Evolutionary conservation across 2,797 vertebrate species (phyloP), one percentile per base, ranked within the genome.

Genomic region (Lycodopsis pacificus): DNA sequence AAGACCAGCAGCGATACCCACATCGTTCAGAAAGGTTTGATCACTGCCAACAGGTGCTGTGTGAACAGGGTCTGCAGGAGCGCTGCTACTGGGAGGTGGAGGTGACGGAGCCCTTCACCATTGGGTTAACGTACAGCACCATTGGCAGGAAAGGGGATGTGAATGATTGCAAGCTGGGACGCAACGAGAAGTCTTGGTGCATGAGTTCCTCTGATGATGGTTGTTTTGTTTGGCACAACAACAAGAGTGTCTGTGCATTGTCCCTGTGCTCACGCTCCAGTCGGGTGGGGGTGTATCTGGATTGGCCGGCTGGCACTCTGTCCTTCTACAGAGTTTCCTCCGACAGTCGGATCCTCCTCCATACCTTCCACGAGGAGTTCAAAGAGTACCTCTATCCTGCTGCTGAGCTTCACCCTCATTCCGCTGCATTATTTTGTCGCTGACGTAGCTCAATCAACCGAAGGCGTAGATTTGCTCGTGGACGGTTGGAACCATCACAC

Each of bases 71-170:
- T 57, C 65, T 89, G 4, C 3, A 14, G 10, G 54, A 7, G 8
- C 72, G 87, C 65, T 73, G 44, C 63, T 91, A 91, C 91, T 86
- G 71, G 62, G 88, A 90, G 83, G 4, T 83, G 0, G 76, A 86
- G 0, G 32, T 61, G 0, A 2, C 4, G 1, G 62, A 49, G 4
- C 61, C 69, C 5, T 80, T 85, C 7, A 77, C 0, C 0, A n/a
- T 83, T 1, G 90, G 90, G 3, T 30, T 90, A 2, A 80, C 68
- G 0, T 78, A 78, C 66, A 64, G 5, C 49, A 15, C 17, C 0
- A 56, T 13, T 51, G 54, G 4, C 22, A 66, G 13, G 27, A 49
- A 73, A n/a, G 75, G 59, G 7, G 2, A 44, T 11, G 10, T 0
- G 0, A 0, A 30, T 3, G 63, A 64, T 6, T 51, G 65, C 10